Evolutionary conservation across 2,113 vertebrate genomes (phyloP).

Genomic region (Myiopsitta monachus): DNA sequence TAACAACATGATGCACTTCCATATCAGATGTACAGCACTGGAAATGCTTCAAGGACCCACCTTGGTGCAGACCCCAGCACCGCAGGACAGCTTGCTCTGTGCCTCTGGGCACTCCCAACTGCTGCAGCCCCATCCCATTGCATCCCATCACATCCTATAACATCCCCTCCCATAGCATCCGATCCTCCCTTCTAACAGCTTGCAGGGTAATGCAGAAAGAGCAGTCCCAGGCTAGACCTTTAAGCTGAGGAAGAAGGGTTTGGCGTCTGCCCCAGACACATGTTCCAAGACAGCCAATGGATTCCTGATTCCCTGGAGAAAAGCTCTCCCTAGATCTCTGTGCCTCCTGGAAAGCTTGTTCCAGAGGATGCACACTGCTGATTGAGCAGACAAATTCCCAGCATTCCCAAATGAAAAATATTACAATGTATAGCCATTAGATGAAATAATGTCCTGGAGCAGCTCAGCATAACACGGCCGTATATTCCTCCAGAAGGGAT

Average conservation of each 20-base stretch:
- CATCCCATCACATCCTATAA: not conserved
- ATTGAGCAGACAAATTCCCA: not conserved
- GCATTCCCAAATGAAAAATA: not conserved
- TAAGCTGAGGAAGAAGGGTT: not conserved
- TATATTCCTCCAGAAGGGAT: not conserved
- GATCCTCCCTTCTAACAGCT: not conserved
- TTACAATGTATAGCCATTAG: not conserved
- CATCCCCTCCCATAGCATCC: not conserved
- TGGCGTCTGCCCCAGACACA: not conserved
- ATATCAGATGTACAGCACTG: not conserved
- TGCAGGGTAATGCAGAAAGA: fast-evolving
- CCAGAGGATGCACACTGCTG: not conserved
- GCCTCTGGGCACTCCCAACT: not conserved
- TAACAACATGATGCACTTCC: not conserved
- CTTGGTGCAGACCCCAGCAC: not conserved
- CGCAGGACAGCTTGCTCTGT: fast-evolving
- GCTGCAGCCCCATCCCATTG: not conserved
- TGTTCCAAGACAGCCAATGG: not conserved
- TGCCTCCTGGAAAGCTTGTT: not conserved
- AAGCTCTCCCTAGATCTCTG: not conserved
- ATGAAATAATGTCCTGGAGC: not conserved
- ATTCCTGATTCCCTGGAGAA: not conserved
- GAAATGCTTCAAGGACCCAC: not conserved
- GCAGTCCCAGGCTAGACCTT: not conserved
- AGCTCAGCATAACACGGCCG: not conserved